phyloP scores from a whole-genome alignment of 2,113 vertebrate genomes.

The Spizaetus ornatus region DNA sequence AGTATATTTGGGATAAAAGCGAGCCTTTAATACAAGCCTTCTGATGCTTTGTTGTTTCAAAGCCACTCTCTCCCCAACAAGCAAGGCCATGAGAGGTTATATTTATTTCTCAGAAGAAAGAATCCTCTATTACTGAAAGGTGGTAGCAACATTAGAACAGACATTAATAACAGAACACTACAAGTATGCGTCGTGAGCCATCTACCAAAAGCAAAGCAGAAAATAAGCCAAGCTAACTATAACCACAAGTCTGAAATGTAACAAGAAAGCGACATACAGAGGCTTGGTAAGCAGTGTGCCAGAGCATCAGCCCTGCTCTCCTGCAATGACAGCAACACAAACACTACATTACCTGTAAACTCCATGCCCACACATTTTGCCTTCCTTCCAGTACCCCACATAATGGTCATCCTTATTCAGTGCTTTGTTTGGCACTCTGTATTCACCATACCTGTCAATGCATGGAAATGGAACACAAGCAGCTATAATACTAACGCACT shows the following conservation, averaged over 20 bases:
- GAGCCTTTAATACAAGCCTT: not conserved
- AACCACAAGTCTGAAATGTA: not conserved
- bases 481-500: not conserved
- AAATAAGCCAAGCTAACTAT: not conserved
- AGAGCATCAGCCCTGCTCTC: not conserved
- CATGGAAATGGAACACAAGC: not conserved
- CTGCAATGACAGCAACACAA: not conserved
- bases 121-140: not conserved
- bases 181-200: not conserved
- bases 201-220: not conserved
- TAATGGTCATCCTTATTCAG: conserved; percentile 88
- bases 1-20: not conserved
- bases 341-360: conserved; percentile 80
- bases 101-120: not conserved
- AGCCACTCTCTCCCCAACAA: not conserved
- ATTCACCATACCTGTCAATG: conserved; percentile 86
- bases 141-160: not conserved
- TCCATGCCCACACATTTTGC: conserved; percentile 93
- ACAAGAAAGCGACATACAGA: not conserved
- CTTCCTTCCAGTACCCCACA: conserved; percentile 93
- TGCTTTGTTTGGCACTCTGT: conserved; percentile 82
- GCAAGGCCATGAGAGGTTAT: not conserved
- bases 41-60: not conserved
- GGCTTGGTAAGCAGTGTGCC: not conserved
- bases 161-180: not conserved